Conservation (phyloP, 2,888 invertebrate species). For the Trachelus tabidus region DNA sequence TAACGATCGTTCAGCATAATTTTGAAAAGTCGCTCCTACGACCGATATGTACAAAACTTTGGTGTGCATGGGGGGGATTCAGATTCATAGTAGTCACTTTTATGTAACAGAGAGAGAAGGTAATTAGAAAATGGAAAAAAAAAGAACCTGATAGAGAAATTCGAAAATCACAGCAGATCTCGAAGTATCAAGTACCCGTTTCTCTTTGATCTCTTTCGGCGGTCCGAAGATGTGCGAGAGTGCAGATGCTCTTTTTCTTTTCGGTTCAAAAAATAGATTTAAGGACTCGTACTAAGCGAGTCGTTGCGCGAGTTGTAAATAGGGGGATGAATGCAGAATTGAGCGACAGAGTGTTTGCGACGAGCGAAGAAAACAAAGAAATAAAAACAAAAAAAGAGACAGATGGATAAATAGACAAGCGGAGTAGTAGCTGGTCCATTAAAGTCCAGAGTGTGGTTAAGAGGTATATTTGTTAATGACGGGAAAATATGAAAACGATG, state of each 20-base stretch:
- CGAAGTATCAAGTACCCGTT: not conserved
- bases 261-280: not conserved
- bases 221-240: not conserved
- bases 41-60: not conserved
- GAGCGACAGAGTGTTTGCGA: not conserved
- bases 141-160: not conserved
- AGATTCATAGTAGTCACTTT: not conserved
- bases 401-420: not conserved
- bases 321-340: not conserved
- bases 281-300: not conserved
- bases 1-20: not conserved
- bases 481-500: slow-evolving; percentile 10
- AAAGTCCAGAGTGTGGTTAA: not conserved
- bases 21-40: not conserved
- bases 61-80: not conserved
- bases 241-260: not conserved
- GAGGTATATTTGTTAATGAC: not conserved
- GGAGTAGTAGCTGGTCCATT: not conserved
- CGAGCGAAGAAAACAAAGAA: not conserved
- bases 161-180: not conserved
- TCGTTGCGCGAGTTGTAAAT: not conserved
- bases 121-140: not conserved
- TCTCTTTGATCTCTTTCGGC: not conserved
- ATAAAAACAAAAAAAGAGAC: not conserved
- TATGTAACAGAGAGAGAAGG: slow-evolving; percentile 3